phyloP scores from a whole-genome alignment of 2,888 invertebrate genomes.

The Apotomis capreana region DNA sequence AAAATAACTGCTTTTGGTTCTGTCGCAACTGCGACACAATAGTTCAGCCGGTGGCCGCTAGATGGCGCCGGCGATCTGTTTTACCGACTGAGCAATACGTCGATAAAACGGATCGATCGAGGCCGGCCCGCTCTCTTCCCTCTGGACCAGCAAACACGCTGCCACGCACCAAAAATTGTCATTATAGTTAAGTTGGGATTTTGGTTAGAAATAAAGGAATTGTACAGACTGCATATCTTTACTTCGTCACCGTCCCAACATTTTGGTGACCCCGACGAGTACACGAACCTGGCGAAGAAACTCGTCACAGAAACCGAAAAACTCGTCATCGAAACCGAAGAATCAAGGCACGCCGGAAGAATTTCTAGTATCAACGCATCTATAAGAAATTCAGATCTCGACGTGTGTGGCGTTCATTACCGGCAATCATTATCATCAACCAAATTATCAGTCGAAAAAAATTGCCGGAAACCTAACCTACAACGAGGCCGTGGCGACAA shows the following conservation, averaged over 20 bases:
- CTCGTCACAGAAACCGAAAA: background rate
- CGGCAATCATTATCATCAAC: background rate
- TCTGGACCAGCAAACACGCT: too few species aligned
- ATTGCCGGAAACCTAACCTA: background rate
- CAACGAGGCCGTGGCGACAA: conserved; percentile 1
- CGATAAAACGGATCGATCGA: too few species aligned
- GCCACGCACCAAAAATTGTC: too few species aligned
- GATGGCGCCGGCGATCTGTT: too few species aligned
- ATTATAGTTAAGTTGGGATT: background rate
- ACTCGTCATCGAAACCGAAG: background rate
- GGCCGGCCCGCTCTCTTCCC: too few species aligned
- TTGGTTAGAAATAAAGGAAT: background rate
- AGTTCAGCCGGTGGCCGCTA: too few species aligned
- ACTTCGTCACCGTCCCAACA: conserved; percentile 3
- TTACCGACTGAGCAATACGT: too few species aligned
- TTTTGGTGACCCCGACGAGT: background rate
- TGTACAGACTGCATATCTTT: background rate
- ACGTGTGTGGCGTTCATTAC: background rate
- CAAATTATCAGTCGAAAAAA: background rate
- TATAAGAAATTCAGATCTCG: too few species aligned
- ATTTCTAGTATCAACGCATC: background rate
- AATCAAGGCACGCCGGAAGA: background rate
- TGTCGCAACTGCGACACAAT: too few species aligned
- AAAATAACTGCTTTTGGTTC: too few species aligned
- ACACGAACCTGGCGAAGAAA: background rate